A percentile compares a stretch with the other conserved stretches of the same genome.
Evolutionary conservation across 2,113 vertebrate species (phyloP).

Genomic region (Seriola quinqueradiata): DNA sequence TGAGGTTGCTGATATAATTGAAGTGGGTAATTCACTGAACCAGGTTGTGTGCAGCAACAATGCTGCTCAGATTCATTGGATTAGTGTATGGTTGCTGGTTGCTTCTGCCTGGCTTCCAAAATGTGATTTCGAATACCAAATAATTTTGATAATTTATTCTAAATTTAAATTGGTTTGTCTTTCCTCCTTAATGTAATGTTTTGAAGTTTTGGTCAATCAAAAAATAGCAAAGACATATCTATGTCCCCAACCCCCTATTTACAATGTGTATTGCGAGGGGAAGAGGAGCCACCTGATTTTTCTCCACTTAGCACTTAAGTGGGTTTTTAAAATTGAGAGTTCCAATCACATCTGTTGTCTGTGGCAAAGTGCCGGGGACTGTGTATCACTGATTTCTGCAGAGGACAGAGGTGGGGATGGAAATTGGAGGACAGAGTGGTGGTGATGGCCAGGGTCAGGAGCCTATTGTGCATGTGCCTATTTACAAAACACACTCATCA

Average conservation of each 20-base stretch:
- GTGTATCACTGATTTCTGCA: constrained; percentile 64
- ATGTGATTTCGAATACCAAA: neutral
- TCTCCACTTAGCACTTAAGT: constrained; percentile 53
- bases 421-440: constrained; percentile 2
- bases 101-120: neutral
- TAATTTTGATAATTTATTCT: neutral
- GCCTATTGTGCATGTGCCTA: constrained; percentile 24
- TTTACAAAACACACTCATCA: constrained; percentile 41
- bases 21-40: neutral
- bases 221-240: neutral
- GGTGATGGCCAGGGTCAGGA: constrained; percentile 24
- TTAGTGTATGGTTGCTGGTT: neutral
- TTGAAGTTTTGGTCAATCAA: too few relatives aligned
- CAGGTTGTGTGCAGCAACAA: neutral
- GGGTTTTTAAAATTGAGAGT: constrained; percentile 62
- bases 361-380: constrained; percentile 45
- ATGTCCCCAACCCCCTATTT: neutral
- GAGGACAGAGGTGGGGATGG: constrained; percentile 19
- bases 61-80: neutral
- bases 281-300: constrained; percentile 36
- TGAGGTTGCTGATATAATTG: neutral
- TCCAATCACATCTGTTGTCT: constrained; percentile 49
- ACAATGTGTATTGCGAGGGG: constrained; percentile 14
- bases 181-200: too few relatives aligned
- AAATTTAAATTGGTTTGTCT: too few relatives aligned